Evolutionary conservation across 2,888 invertebrate species (phyloP).

Genomic region (Eurois occulta): DNA sequence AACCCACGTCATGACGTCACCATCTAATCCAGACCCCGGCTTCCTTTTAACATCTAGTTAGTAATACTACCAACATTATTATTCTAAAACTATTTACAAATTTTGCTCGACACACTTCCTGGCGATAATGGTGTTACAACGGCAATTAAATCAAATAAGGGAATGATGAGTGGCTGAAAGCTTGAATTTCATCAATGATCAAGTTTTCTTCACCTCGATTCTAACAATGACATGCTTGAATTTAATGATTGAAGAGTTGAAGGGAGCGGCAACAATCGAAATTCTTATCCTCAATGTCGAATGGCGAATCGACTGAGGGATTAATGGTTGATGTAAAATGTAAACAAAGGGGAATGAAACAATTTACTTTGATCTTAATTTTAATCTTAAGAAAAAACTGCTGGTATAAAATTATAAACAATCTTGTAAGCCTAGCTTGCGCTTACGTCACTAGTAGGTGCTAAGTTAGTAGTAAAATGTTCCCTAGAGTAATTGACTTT

Average conservation of each 20-base stretch:
- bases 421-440: constrained; percentile 86
- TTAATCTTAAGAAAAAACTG: constrained; percentile 85
- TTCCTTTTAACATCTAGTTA: constrained; percentile 80
- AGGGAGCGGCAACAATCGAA: constrained; percentile 75
- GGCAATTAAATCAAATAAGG: constrained; percentile 73
- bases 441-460: constrained; percentile 88
- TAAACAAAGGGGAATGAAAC: constrained; percentile 64
- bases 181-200: constrained; percentile 90
- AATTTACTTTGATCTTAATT: constrained; percentile 80
- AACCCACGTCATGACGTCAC: constrained; percentile 68
- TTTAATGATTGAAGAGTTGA: constrained; percentile 62
- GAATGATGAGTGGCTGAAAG: constrained; percentile 81
- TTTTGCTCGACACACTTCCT: constrained; percentile 87
- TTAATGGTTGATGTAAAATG: constrained; percentile 60
- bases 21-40: constrained; percentile 82
- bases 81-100: constrained; percentile 86
- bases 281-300: constrained; percentile 54
- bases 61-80: constrained; percentile 84
- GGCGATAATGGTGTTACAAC: constrained; percentile 77
- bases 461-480: constrained; percentile 92
- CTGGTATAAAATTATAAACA: constrained; percentile 90
- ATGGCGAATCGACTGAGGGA: constrained; percentile 59
- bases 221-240: constrained; percentile 65
- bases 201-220: constrained; percentile 66
- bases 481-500: constrained; percentile 96